phyloP scores from a whole-genome alignment of 2,888 invertebrate species.

The Rhaphigaster nebulosa region DNA sequence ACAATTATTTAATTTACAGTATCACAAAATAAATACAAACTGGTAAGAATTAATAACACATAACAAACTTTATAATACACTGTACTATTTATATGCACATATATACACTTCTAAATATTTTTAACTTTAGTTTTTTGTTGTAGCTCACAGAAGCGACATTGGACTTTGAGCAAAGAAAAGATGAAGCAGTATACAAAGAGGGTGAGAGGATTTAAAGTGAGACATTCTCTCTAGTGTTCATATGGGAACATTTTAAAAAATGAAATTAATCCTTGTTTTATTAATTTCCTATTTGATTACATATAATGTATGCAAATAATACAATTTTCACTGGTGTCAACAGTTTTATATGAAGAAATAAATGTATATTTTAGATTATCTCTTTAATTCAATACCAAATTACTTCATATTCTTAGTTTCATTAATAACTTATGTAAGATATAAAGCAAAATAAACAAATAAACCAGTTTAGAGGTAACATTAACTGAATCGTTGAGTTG shows the following conservation, averaged over 20 bases:
- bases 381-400: neutral
- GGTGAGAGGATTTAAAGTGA: neutral
- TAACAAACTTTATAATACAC: neutral
- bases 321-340: neutral
- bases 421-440: neutral
- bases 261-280: neutral
- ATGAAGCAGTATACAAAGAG: neutral
- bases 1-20: neutral
- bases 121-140: neutral
- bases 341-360: neutral
- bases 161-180: neutral
- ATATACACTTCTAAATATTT: neutral
- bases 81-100: neutral
- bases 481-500: neutral
- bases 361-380: neutral
- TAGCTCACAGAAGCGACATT: constrained; percentile 34
- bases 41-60: neutral
- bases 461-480: neutral
- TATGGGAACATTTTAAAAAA: neutral
- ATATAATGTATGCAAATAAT: neutral
- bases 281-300: neutral
- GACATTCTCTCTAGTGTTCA: neutral
- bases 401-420: neutral
- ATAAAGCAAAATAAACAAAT: neutral
- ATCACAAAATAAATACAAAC: neutral